phyloP scores from a whole-genome alignment of 2,888 invertebrate species.

The Agriotes lineatus region DNA sequence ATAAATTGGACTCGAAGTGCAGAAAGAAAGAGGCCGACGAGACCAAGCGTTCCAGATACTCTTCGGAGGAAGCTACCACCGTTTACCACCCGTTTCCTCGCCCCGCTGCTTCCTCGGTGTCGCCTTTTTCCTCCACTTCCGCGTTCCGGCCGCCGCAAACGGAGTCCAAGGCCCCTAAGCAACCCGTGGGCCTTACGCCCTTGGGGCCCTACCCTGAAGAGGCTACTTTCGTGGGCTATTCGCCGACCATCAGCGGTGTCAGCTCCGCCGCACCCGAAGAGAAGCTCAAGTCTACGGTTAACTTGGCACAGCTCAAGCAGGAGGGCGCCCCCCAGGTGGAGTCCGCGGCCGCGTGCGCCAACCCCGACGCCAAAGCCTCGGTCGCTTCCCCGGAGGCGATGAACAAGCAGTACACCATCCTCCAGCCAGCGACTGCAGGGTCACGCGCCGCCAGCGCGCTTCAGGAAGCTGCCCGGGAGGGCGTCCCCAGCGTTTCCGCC shows the following conservation, averaged over 20 bases:
- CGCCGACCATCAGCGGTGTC: slow-evolving; percentile 73
- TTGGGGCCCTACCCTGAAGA: slow-evolving; percentile 77
- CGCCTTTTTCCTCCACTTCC: slow-evolving; percentile 81
- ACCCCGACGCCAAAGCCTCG: slow-evolving; percentile 47
- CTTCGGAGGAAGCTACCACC: slow-evolving; percentile 47
- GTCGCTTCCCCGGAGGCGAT: slow-evolving; percentile 65
- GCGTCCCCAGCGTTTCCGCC: slow-evolving; percentile 73
- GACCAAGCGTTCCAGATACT: slow-evolving; percentile 62
- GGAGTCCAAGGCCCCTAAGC: slow-evolving; percentile 58
- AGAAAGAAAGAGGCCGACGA: slow-evolving; percentile 69
- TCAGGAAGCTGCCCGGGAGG: slow-evolving; percentile 78
- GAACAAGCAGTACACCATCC: slow-evolving; percentile 88
- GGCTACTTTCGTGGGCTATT: slow-evolving; percentile 80
- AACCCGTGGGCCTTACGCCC: slow-evolving; percentile 60
- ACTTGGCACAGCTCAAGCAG: slow-evolving; percentile 66
- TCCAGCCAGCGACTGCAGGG: slow-evolving; percentile 86
- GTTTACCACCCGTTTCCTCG: slow-evolving; percentile 62
- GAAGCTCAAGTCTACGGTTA: slow-evolving; percentile 64
- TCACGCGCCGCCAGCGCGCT: slow-evolving; percentile 86
- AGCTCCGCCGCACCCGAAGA: slow-evolving; percentile 65
- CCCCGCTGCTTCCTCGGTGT: slow-evolving; percentile 67
- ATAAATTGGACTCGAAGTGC: slow-evolving; percentile 67
- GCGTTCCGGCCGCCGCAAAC: slow-evolving; percentile 80
- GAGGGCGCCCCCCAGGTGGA: slow-evolving; percentile 52
- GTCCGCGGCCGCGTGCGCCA: slow-evolving; percentile 54